phyloP scores from a whole-genome alignment of 2,888 invertebrate species.

The Phaedon cochleariae region DNA sequence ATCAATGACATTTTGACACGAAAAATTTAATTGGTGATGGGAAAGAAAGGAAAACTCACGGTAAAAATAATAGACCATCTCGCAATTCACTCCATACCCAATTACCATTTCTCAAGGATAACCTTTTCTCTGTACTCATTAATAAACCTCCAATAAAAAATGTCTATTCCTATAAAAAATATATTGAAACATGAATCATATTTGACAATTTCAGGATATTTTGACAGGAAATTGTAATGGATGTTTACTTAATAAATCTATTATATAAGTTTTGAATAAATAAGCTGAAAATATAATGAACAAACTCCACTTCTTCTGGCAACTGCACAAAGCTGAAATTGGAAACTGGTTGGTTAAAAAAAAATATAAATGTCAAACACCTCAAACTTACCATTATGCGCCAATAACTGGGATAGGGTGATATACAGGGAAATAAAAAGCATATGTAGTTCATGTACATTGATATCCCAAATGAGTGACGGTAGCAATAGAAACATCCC shows the following conservation, averaged over 20 bases:
- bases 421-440: slow-evolving; percentile 72
- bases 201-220: slow-evolving; percentile 16
- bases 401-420: slow-evolving; percentile 69
- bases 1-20: slow-evolving; percentile 48
- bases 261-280: slow-evolving; percentile 39
- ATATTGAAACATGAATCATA: slow-evolving; percentile 6
- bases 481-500: slow-evolving; percentile 70
- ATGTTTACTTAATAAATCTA: slow-evolving; percentile 28
- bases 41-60: slow-evolving; percentile 41
- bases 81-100: slow-evolving; percentile 40
- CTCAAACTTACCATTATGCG: slow-evolving; percentile 68
- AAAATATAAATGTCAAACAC: not conserved
- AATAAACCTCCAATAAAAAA: not conserved
- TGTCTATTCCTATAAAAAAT: not conserved
- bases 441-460: slow-evolving; percentile 63
- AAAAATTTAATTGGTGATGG: no score
- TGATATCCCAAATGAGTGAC: slow-evolving; percentile 70
- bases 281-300: slow-evolving; percentile 49
- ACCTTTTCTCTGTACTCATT: not conserved
- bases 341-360: not conserved
- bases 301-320: slow-evolving; percentile 51
- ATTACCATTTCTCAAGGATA: slow-evolving; percentile 20
- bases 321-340: slow-evolving; percentile 46
- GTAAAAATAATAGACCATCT: slow-evolving; percentile 41
- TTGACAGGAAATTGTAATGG: slow-evolving; percentile 14